Conservation (phyloP, 2,888 invertebrate genomes). For the Cerceris ruficornis region DNA sequence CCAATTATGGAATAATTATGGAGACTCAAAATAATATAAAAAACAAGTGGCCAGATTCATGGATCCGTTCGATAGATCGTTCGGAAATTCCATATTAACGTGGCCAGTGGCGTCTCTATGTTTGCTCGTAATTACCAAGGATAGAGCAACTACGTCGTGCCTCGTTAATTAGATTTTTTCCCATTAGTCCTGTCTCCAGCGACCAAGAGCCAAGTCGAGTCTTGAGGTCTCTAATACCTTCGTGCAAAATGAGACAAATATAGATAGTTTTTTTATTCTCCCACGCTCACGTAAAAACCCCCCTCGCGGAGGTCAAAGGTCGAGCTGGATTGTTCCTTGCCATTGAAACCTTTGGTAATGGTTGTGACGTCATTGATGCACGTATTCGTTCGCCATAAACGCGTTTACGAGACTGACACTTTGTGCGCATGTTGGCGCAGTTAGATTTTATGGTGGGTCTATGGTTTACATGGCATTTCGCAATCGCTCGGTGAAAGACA, state of each 20-base stretch:
- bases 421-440: conserved; percentile 17
- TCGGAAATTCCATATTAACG: background rate
- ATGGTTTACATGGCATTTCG: too few species aligned
- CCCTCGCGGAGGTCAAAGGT: conserved; percentile 39
- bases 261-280: background rate
- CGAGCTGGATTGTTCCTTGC: conserved; percentile 42
- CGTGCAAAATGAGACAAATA: conserved; percentile 3
- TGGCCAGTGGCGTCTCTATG: background rate
- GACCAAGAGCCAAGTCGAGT: background rate
- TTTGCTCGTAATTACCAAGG: conserved; percentile 5
- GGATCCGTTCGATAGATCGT: background rate
- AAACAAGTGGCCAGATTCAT: background rate
- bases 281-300: background rate
- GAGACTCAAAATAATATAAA: too few species aligned
- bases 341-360: conserved; percentile 41
- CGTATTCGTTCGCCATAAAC: conserved; percentile 28
- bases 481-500: too few species aligned
- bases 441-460: background rate
- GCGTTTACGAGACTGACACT: conserved; percentile 16
- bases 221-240: background rate
- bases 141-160: background rate
- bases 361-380: conserved; percentile 22
- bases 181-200: conserved; percentile 7
- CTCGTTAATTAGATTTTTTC: conserved; percentile 21
- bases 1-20: too few species aligned